Percentiles rank a stretch among this genome's conserved stretches.
phyloP scores from a whole-genome alignment of 2,797 vertebrate genomes.

The Sebastes nivosus region DNA sequence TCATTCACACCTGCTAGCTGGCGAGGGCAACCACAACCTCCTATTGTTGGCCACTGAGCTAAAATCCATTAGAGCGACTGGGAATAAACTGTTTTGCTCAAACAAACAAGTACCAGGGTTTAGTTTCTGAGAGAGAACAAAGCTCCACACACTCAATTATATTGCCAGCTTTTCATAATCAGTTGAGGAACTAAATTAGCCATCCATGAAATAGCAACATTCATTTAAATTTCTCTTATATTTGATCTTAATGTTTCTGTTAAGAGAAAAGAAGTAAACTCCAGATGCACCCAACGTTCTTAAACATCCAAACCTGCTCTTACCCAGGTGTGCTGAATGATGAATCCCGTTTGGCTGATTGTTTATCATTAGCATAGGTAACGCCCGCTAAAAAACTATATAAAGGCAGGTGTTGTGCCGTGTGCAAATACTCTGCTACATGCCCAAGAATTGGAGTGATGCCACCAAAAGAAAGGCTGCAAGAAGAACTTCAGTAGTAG shows the following conservation, averaged over 20 bases:
- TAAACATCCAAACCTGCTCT: background rate
- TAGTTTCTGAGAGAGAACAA: background rate
- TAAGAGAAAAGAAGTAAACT: background rate
- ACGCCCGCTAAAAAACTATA: no score
- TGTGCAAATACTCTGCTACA: no score
- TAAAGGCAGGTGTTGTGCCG: no score
- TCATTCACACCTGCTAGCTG: background rate
- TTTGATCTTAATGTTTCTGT: background rate
- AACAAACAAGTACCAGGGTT: background rate
- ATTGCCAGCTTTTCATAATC: background rate
- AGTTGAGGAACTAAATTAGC: background rate
- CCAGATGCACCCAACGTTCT: background rate
- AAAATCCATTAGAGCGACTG: background rate
- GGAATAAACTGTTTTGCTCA: slow-evolving; percentile 7
- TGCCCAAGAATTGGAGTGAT: no score
- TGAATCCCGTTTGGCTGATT: background rate
- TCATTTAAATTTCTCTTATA: no score
- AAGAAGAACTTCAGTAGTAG: no score
- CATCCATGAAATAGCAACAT: background rate
- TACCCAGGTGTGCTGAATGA: background rate
- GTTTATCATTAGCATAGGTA: background rate
- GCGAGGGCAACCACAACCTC: background rate
- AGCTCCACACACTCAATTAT: background rate
- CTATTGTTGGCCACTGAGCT: background rate
- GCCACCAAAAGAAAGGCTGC: no score